Base-by-base conservation (phyloP, 1,140 invertebrate genomes). In the Pararge aegeria region DNA sequence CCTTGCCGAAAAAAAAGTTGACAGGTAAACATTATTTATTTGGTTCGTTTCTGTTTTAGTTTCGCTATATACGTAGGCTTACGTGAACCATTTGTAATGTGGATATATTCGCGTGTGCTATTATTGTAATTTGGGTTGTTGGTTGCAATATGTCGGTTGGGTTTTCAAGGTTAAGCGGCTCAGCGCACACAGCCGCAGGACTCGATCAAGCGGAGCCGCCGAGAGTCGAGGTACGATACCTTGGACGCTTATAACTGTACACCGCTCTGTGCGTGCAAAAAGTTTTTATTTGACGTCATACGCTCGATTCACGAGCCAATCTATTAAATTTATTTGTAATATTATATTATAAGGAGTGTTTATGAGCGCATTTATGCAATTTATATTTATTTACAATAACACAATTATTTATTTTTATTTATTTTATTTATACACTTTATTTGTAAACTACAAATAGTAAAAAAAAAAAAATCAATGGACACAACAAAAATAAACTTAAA, bases 21-120 rank as follows among this genome's bases (percentile, higher is more conserved):
- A 90, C 85, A 88, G 89, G 89, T 90, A 87, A 87, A 87, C 80
- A 87, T 76, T 76, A 73, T 64, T 60, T 69, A 61, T 27, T 29
- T 49, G 42, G 20, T 27, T n/a, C 20, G 20, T 49, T 24, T 20
- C 10, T 15, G 1, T 18, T 16, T 9, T 46, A 20, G 20, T 46
- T 46, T 46, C 16, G 9, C 49, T 16, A 9, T 21, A 19, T 46
- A 19, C 21, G 13, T 19, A 30, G 12, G 5, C 12, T 12, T 19
- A 10, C 24, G 16, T 27, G 42, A 30, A 4, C 19, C 20, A 46
- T 46, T 46, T 20, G 0, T 46, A 30, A 19, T 38, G 15, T 18
- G 15, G 44, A 21, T 38, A 24, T 48, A 37, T 48, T 56, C 0
- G 18, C 10, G 18, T 16, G 30, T 37, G 15, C 19, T 37, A 34